A percentile compares a stretch with the other conserved stretches of the same genome.
Conservation (phyloP, 2,888 invertebrate genomes). For the Xestoiulus laeticollis region DNA sequence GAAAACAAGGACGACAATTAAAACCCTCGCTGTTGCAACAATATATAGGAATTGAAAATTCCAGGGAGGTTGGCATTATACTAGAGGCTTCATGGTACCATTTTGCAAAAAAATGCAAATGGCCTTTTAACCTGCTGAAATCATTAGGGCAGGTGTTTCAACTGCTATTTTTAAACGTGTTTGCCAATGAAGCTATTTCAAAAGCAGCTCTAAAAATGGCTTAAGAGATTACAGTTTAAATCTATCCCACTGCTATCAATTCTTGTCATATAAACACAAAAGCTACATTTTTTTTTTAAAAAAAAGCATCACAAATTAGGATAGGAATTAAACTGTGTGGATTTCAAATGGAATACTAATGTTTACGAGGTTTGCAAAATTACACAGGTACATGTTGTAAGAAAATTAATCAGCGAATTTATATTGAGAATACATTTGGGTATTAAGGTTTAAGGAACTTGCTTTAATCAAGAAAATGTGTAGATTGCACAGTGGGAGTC, state of each 20-base stretch:
- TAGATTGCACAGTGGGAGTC: no score
- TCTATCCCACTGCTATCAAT: not conserved
- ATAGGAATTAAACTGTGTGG: not conserved
- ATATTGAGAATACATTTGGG: not conserved
- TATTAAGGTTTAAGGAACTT: no score
- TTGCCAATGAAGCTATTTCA: not conserved
- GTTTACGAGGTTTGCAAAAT: not conserved
- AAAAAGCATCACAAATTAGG: not conserved
- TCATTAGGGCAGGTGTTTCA: constrained; percentile 5
- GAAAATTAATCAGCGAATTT: not conserved
- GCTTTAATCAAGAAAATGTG: no score
- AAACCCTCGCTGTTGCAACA: constrained; percentile 35
- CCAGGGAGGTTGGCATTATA: not conserved
- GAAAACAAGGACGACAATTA: constrained; percentile 43
- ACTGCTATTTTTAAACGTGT: constrained; percentile 8
- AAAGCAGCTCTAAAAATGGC: not conserved
- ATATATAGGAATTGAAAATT: constrained; percentile 14
- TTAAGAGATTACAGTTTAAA: not conserved
- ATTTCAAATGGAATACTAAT: not conserved
- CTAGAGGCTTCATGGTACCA: no score
- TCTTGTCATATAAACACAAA: not conserved
- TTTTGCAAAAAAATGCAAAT: constrained; percentile 21
- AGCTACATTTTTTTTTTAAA: not conserved
- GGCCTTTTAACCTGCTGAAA: not conserved
- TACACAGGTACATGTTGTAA: no score